phyloP scores from a whole-genome alignment of 2,888 invertebrate genomes.

The Leptinotarsa rubiginosa region DNA sequence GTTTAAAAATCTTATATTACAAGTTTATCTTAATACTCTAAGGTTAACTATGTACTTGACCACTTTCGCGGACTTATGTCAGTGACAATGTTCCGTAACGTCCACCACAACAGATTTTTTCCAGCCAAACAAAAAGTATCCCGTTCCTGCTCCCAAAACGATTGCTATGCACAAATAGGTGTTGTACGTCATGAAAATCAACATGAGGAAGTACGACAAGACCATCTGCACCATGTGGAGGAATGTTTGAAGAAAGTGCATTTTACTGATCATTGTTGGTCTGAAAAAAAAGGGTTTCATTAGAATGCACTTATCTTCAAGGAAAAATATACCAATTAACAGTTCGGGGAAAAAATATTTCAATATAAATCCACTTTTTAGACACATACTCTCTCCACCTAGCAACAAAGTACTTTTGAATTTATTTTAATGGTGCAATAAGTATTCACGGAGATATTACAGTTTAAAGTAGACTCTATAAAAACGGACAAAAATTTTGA shows the following conservation, averaged over 20 bases:
- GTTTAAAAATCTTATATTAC: constrained; percentile 26
- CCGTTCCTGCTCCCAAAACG: constrained; percentile 87
- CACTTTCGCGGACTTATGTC: constrained; percentile 52
- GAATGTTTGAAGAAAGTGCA: constrained; percentile 87
- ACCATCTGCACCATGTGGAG: constrained; percentile 92
- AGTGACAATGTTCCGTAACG: constrained; percentile 96
- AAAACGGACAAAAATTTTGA: too few species aligned
- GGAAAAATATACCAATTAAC: not conserved
- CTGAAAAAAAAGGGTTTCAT: constrained; percentile 66
- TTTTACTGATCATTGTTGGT: constrained; percentile 84
- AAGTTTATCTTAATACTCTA: constrained; percentile 43
- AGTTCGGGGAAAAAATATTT: not conserved
- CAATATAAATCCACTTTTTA: too few species aligned
- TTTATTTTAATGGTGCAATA: too few species aligned
- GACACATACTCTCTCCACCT: too few species aligned
- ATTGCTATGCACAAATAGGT: constrained; percentile 92
- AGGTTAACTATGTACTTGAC: constrained; percentile 38
- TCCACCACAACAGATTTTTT: constrained; percentile 93
- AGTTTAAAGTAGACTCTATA: too few species aligned
- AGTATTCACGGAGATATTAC: too few species aligned
- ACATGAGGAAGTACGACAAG: constrained; percentile 92
- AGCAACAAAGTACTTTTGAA: too few species aligned
- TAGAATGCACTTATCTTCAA: not conserved
- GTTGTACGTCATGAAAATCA: constrained; percentile 98
- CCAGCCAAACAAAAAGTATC: constrained; percentile 97